Percentiles rank a stretch among this genome's conserved stretches.
Conservation (phyloP, 2,797 vertebrate genomes). For the Hafferia zeledoni region DNA sequence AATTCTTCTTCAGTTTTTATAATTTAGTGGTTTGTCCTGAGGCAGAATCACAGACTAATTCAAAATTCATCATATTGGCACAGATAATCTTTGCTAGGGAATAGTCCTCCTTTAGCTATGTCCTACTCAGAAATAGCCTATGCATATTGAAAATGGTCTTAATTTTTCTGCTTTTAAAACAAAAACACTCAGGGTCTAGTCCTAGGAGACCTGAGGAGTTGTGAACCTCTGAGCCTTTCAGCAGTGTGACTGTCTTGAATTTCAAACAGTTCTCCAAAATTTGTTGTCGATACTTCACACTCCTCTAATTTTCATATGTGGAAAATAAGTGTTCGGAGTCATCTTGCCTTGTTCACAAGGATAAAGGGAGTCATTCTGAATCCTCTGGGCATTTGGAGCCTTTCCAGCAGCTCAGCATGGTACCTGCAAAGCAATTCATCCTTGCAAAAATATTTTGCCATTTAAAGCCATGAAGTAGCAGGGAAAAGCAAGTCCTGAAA, state of each 20-base stretch:
- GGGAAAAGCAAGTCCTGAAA: slow-evolving; percentile 44
- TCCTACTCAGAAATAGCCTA: background rate
- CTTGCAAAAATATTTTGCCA: slow-evolving; percentile 54
- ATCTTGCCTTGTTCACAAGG: background rate
- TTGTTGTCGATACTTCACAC: slow-evolving; percentile 1
- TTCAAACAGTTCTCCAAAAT: background rate
- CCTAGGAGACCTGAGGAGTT: background rate
- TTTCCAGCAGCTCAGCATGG: slow-evolving; percentile 27
- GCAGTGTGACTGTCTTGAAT: background rate
- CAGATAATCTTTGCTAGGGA: background rate
- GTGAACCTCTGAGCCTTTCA: background rate
- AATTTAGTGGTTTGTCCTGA: background rate
- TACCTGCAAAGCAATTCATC: slow-evolving; percentile 32
- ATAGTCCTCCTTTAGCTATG: background rate
- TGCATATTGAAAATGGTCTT: background rate
- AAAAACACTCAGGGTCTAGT: background rate
- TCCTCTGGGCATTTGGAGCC: slow-evolving; percentile 6
- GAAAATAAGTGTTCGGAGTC: background rate
- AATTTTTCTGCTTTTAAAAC: background rate
- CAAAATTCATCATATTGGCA: background rate
- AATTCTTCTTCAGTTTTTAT: background rate
- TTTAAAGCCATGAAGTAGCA: slow-evolving; percentile 45
- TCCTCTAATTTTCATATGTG: background rate
- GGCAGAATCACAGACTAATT: background rate
- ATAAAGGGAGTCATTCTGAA: background rate